phyloP scores from a whole-genome alignment of 2,113 vertebrate species.

The Ptychochromis oligacanthus region DNA sequence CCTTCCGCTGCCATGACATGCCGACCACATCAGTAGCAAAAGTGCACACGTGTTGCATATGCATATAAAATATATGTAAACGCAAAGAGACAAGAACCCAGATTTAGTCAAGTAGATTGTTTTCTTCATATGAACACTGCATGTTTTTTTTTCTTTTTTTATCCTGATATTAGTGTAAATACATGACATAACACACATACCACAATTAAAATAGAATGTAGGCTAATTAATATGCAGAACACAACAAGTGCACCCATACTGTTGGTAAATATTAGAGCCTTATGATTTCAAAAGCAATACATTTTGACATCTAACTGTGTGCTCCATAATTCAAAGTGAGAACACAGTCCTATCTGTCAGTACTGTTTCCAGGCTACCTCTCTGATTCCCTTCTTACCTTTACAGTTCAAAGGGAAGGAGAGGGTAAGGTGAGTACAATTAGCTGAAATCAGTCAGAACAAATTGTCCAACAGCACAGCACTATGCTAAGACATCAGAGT shows the following conservation, averaged over 20 bases:
- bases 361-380: conserved; percentile 68
- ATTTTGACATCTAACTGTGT: conserved; percentile 68
- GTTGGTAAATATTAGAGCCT: conserved; percentile 65
- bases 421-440: conserved; percentile 78
- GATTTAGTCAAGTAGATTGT: not conserved
- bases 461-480: conserved; percentile 72
- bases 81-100: not conserved
- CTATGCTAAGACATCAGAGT: conserved; percentile 59
- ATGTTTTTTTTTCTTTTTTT: not conserved
- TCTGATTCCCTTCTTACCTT: conserved; percentile 63
- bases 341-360: conserved; percentile 74
- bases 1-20: conserved; percentile 57
- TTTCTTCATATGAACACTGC: not conserved
- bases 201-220: conserved; percentile 30
- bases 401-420: conserved; percentile 79
- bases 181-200: not conserved
- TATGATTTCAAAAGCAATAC: conserved; percentile 58
- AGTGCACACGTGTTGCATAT: not conserved
- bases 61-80: not conserved
- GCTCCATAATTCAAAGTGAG: conserved; percentile 79
- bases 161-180: conserved; percentile 15
- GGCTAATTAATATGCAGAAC: conserved; percentile 59
- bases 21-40: conserved; percentile 33
- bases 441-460: conserved; percentile 79
- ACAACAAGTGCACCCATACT: conserved; percentile 49